Evolutionary conservation across 2,888 invertebrate species (phyloP), one percentile per base, ranked within the genome.

Genomic region (Phragmatobia fuliginosa): DNA sequence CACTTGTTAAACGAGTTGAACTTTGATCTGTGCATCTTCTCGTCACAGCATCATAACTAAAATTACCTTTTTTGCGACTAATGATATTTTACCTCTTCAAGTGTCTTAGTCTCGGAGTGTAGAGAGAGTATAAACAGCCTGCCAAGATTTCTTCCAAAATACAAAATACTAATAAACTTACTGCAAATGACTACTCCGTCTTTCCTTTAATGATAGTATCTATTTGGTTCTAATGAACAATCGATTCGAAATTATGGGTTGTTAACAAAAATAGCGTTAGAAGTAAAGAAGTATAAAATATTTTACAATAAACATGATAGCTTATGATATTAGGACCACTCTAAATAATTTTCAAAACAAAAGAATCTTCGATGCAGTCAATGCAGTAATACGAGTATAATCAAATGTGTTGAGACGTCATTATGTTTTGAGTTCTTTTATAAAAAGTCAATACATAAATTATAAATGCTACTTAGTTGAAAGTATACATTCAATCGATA

Each of bases 361-460:
- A n/a, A n/a, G n/a, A n/a, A n/a, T 33, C 25, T 56, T 64, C n/a
- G 36, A 56, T 16, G 52, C 45, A 49, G 60, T 11, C 59, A 72
- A 10, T 33, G 59, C n/a, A 75, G 56, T 28, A 1, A 6, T 38
- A 16, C 14, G 38, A n/a, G n/a, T n/a, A n/a, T n/a, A n/a, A n/a
- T n/a, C n/a, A n/a, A n/a, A n/a, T n/a, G n/a, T n/a, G n/a, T n/a
- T n/a, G n/a, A n/a, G n/a, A n/a, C n/a, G n/a, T n/a, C n/a, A n/a
- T n/a, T n/a, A n/a, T n/a, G n/a, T n/a, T n/a, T n/a, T n/a, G n/a
- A n/a, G n/a, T n/a, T n/a, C n/a, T n/a, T n/a, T n/a, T n/a, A n/a
- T n/a, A n/a, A n/a, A n/a, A n/a, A n/a, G n/a, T n/a, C n/a, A n/a
- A n/a, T n/a, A n/a, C n/a, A n/a, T n/a, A n/a, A n/a, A n/a, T n/a